Evolutionary conservation across 2,797 vertebrate species (phyloP).

Genomic region (Paedocypris micromegethes): DNA sequence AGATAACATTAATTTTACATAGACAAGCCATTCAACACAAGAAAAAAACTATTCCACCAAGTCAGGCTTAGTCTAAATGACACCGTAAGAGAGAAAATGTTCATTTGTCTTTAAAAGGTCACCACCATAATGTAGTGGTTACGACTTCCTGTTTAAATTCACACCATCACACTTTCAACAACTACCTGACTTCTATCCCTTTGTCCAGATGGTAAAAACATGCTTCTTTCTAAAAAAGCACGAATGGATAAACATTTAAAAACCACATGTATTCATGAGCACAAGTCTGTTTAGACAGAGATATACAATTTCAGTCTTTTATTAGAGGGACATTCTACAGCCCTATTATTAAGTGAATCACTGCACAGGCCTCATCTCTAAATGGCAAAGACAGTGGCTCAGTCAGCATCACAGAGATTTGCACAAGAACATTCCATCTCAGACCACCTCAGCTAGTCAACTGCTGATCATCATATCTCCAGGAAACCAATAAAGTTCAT

Average conservation of each 20-base stretch:
- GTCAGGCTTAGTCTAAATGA: not conserved
- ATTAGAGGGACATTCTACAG: slow-evolving; percentile 19
- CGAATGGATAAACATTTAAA: slow-evolving; percentile 42
- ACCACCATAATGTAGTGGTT: slow-evolving; percentile 32
- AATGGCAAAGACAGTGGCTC: slow-evolving; percentile 10
- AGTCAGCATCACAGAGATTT: slow-evolving; percentile 21
- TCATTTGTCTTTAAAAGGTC: slow-evolving; percentile 11
- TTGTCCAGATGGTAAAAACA: slow-evolving; percentile 19
- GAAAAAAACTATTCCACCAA: not conserved
- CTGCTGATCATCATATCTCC: not conserved
- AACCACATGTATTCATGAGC: slow-evolving; percentile 25
- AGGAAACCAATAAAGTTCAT: slow-evolving; percentile 15
- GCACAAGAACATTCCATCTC: slow-evolving; percentile 7
- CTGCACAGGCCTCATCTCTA: slow-evolving; percentile 21
- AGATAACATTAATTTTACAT: not conserved
- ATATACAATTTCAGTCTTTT: slow-evolving; percentile 11
- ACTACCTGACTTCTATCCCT: slow-evolving; percentile 5
- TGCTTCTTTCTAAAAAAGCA: slow-evolving; percentile 30
- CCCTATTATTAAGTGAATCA: slow-evolving; percentile 17
- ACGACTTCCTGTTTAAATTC: slow-evolving; percentile 29
- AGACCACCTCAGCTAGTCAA: slow-evolving; percentile 20
- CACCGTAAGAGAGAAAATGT: slow-evolving; percentile 28
- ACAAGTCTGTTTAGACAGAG: slow-evolving; percentile 16
- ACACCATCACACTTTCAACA: not conserved
- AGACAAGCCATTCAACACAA: not conserved